These are phyloP conservation scores for Todiramphus chloris DNA, from an alignment of 2,113 vertebrate genomes.

Conservation along the genomic window DNA sequence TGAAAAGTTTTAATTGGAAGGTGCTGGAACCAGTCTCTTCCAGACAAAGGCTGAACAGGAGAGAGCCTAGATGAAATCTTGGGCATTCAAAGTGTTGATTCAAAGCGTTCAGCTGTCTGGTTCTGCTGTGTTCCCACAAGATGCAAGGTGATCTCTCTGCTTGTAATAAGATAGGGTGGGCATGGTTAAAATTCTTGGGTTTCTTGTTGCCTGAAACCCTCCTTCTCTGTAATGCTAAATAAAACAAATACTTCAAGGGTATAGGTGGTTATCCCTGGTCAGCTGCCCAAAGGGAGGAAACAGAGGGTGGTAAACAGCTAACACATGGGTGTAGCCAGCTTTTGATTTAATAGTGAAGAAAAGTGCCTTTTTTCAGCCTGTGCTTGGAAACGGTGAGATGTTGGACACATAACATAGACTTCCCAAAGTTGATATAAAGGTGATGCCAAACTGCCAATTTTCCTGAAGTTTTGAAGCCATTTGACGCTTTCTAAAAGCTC, in stretches of 20 bases:
- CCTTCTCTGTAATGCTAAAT: background rate
- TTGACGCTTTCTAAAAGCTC: background rate
- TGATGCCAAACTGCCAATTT: background rate
- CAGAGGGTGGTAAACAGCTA: background rate
- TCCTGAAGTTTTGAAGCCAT: background rate
- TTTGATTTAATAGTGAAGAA: slow-evolving; percentile 2
- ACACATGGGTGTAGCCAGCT: background rate
- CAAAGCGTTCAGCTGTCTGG: background rate
- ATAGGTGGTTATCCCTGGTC: slow-evolving; percentile 10
- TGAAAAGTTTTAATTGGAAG: background rate
- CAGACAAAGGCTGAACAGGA: background rate
- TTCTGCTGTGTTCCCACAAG: background rate
- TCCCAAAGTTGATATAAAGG: background rate
- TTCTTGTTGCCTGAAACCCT: slow-evolving; percentile 2
- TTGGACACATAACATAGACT: background rate
- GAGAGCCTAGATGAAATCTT: background rate
- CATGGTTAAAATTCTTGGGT: background rate
- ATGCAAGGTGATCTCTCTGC: background rate
- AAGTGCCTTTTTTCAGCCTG: slow-evolving; percentile 3
- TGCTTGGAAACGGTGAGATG: background rate
- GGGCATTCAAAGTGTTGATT: background rate
- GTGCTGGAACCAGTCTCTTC: background rate
- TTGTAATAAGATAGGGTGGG: slow-evolving; percentile 1
- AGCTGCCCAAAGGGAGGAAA: slow-evolving; percentile 26
- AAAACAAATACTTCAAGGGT: slow-evolving; percentile 38